Evolutionary conservation across 2,113 vertebrate species (phyloP), one percentile per base, ranked within the genome.

Genomic region (Amblyopsis rosae): DNA sequence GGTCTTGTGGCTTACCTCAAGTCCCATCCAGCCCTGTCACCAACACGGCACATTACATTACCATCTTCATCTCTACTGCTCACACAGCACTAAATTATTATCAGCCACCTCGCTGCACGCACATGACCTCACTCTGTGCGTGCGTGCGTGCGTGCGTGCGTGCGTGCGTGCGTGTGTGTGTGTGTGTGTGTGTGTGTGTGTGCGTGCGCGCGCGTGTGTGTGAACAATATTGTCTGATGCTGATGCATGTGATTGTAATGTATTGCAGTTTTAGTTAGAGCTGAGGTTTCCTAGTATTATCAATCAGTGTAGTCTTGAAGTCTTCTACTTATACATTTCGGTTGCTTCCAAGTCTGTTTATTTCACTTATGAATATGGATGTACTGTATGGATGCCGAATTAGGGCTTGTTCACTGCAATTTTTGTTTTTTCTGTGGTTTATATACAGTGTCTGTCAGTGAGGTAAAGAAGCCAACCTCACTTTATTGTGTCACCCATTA

Each of bases 381-480:
- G 26, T 26, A 26, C 26, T 26, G 26, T 26, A 26, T 26, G 1
- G 26, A 26, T 26, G 26, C 26, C 26, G 26, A 26, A 26, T 26
- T 26, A 26, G 26, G 26, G 26, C 26, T 26, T 26, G 26, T 26
- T 65, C 50, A 59, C 72, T 45, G 17, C 65, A 45, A 46, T 80
- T 79, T 79, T 64, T 72, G 61, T 67, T 73, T 64, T 5, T 32
- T 49, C 49, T 26, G 60, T 69, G 17, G 17, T 45, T 7, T 59
- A 53, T 62, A 19, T 57, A 9, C 9, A 87, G 73, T 89, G 87
- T 87, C 82, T 83, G 92, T 95, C 93, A 93, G 93, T 94, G 76
- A 92, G 86, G 2, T 91, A 88, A 87, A 91, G 86, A 88, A 87
- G 86, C 84, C 83, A 67, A 90, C 86, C 86, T 91, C 84, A 70